phyloP scores from a whole-genome alignment of 2,113 vertebrate species.

The Centrocercus urophasianus region DNA sequence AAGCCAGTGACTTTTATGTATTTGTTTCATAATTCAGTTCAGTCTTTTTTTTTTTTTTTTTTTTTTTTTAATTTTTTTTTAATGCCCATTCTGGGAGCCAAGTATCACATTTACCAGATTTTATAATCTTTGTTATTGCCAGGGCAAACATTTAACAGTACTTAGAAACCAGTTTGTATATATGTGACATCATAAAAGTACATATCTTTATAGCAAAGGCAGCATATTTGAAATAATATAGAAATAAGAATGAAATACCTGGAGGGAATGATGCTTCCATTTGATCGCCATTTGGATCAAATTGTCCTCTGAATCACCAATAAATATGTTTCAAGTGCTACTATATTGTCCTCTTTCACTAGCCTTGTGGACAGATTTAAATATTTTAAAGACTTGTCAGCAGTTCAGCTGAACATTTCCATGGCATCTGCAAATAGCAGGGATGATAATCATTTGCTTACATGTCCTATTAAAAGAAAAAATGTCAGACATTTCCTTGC shows the following conservation, averaged over 20 bases:
- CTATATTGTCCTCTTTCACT: neutral
- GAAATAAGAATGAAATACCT: neutral
- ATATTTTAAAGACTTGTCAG: constrained; percentile 48
- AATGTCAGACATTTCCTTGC: constrained; percentile 21
- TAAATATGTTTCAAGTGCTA: neutral
- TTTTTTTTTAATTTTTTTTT: neutral
- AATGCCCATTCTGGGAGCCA: neutral
- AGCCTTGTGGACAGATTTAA: constrained; percentile 28
- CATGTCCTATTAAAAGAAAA: constrained; percentile 42
- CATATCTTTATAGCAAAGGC: neutral
- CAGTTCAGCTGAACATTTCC: constrained; percentile 36
- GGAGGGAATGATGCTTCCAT: neutral
- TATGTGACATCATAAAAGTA: neutral
- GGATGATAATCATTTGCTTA: constrained; percentile 51
- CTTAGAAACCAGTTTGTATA: neutral
- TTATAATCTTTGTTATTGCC: neutral
- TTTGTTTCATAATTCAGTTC: neutral
- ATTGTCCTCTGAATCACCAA: neutral
- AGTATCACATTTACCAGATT: neutral
- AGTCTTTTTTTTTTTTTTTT: neutral
- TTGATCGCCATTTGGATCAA: neutral
- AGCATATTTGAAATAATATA: neutral
- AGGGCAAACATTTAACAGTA: neutral
- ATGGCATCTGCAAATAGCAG: constrained; percentile 56
- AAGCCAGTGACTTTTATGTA: neutral